A percentile compares a stretch with the other conserved stretches of the same genome.
These are phyloP conservation scores for Drosophila subpulchrella DNA, from an alignment of 1,140 invertebrate genomes.

Conservation along the genomic window DNA sequence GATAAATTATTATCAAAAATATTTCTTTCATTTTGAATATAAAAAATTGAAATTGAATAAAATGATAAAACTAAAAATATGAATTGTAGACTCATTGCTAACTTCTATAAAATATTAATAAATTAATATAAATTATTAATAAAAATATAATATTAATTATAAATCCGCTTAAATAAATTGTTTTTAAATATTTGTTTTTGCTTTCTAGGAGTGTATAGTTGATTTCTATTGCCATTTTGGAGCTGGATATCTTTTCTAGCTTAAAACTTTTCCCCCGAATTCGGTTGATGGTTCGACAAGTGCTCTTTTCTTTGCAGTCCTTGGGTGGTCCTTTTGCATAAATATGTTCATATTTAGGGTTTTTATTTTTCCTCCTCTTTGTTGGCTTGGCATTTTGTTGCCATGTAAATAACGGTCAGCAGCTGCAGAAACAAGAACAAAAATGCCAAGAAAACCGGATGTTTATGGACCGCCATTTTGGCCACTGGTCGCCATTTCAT, in stretches of 20 bases:
- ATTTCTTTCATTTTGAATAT: too few relatives aligned
- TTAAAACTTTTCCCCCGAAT: neutral
- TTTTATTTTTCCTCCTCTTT: constrained; percentile 1
- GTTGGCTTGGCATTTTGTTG: constrained; percentile 40
- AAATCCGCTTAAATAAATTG: too few relatives aligned
- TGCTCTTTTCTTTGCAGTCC: constrained; percentile 14
- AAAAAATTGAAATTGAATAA: too few relatives aligned
- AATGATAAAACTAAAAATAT: too few relatives aligned
- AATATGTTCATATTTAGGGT: constrained; percentile 33
- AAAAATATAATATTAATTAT: too few relatives aligned
- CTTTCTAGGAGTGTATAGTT: neutral
- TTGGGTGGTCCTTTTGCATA: constrained; percentile 17
- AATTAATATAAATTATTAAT: too few relatives aligned
- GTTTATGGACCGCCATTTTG: constrained; percentile 77
- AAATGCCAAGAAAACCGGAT: constrained; percentile 49
- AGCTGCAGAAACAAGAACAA: constrained; percentile 35
- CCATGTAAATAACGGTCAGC: constrained; percentile 71
- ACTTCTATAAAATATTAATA: too few relatives aligned
- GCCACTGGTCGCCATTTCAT: constrained; percentile 74
- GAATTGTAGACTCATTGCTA: too few relatives aligned
- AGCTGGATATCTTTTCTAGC: neutral
- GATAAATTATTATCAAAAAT: too few relatives aligned
- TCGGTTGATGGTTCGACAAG: constrained; percentile 29
- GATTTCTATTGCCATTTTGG: neutral
- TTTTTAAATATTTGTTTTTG: too few relatives aligned